Percentiles rank a stretch among this genome's conserved stretches.
These are phyloP conservation scores for Lepidurus arcticus DNA, from an alignment of 1,140 invertebrate species.

Conservation along the genomic window DNA sequence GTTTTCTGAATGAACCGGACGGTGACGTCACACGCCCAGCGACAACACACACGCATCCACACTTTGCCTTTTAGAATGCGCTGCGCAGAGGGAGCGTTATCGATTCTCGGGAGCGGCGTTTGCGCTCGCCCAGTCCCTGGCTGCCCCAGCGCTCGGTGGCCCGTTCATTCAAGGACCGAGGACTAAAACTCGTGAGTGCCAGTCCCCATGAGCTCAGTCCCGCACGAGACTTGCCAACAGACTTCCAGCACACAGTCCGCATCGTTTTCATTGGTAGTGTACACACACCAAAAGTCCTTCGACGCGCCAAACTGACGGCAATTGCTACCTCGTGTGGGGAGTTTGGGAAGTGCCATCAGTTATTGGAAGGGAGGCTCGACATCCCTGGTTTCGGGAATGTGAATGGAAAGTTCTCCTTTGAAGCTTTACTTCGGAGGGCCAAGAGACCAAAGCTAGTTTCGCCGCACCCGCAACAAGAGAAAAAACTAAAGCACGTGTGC, in stretches of 20 bases:
- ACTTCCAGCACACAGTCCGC: neutral
- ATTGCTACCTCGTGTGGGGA: too few species aligned
- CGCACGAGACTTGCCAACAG: neutral
- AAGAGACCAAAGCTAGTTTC: neutral
- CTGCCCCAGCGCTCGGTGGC: neutral
- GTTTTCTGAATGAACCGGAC: constrained; percentile 18
- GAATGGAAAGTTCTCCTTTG: neutral
- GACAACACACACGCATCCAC: neutral
- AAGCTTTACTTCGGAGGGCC: neutral
- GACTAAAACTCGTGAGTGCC: neutral
- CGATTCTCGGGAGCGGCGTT: neutral
- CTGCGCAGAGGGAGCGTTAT: neutral
- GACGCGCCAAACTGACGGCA: too few species aligned
- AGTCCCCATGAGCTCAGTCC: neutral
- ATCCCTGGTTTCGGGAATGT: too few species aligned
- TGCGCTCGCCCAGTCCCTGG: neutral
- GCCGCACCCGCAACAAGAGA: too few species aligned
- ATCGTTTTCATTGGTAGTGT: too few species aligned
- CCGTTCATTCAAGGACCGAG: neutral
- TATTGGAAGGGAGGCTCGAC: too few species aligned
- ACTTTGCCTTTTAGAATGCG: neutral
- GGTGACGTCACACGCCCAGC: neutral
- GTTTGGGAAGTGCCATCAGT: too few species aligned
- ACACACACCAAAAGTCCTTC: too few species aligned
- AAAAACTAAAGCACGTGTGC: neutral